Base-by-base conservation (phyloP, 2,888 invertebrate species). In the Lasioglossum pauxillum region DNA sequence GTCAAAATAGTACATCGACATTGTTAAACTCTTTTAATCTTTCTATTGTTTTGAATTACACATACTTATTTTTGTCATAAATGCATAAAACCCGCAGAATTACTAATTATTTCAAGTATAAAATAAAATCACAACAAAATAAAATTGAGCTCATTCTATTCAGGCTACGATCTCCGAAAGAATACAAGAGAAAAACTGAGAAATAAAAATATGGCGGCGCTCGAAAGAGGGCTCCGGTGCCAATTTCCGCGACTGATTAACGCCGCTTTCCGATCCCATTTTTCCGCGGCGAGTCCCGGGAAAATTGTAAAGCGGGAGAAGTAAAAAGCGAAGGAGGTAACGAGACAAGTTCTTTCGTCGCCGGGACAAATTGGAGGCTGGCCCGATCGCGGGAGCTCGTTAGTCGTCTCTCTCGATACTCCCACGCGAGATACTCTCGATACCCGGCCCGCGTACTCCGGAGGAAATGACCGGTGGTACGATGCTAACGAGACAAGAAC, bases 321-420 rank as follows among this genome's bases (percentile, higher is more conserved):
- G 31, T n/a, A 75, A 74, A 12, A 8, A 69, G 7, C 16, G 46
- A 35, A 23, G 23, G 31, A 14, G 44, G 44, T 80, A 85, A 83
- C 77, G 82, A 83, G 80, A 46, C 57, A 53, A 35, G 49, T 38
- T 53, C 41, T 64, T 23, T 44, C 60, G 41, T 71, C 84, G 75
- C 60, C 35, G 60, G n/a, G 80, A 88, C 83, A 87, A 90, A 88
- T 89, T 87, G 78, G 74, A 77, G 73, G 75, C 67, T 8, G 16
- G 35, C 8, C 69, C 23, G 38, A 23, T 38, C 69, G n/a, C 38
- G 82, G 78, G 38, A 88, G 84, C 91, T 90, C 90, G 90, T 90
- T 90, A 90, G 90, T 60, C 78, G 35, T 23, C 31, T 67, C 31
- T 67, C 57, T 78, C 84, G 87, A 88, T 80, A 75, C 83, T 73